A percentile compares a stretch with the other conserved stretches of the same genome.
These are phyloP conservation scores for Melinaea marsaeus DNA, from an alignment of 2,888 invertebrate genomes.

Conservation along the genomic window DNA sequence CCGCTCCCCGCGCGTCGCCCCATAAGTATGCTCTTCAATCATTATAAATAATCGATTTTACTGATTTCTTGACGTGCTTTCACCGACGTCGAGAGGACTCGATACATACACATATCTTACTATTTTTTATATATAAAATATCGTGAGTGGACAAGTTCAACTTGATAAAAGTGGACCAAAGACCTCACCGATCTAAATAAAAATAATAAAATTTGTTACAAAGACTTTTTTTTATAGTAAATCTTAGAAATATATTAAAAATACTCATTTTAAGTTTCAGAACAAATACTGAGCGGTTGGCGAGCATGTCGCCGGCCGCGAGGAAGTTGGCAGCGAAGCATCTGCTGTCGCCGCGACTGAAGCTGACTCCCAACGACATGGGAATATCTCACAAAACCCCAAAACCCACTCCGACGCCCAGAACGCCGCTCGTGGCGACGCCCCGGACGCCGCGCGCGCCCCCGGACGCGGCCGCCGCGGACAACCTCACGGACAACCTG, in stretches of 20 bases:
- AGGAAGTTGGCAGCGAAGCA: constrained; percentile 86
- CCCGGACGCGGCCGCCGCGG: constrained; percentile 34
- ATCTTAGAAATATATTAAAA: neutral
- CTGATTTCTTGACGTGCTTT: no score
- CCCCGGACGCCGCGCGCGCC: constrained; percentile 30
- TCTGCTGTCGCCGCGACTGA: constrained; percentile 68
- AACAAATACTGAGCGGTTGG: constrained; percentile 87
- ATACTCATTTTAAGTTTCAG: constrained; percentile 57
- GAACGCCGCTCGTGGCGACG: constrained; percentile 49
- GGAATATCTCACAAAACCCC: constrained; percentile 56
- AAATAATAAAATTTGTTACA: no score
- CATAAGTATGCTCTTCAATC: constrained; percentile 15
- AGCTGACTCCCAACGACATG: constrained; percentile 62
- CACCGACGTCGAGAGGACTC: no score
- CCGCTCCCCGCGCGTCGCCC: constrained; percentile 36
- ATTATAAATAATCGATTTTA: no score
- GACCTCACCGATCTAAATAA: no score
- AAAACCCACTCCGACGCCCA: constrained; percentile 42
- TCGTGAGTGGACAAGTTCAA: no score
- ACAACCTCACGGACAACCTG: constrained; percentile 88
- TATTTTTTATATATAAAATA: no score
- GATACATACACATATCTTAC: no score
- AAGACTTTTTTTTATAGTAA: no score
- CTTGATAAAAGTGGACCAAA: no score
- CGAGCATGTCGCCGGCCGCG: constrained; percentile 97